Evolutionary conservation across 2,888 invertebrate species (phyloP).

Genomic region (Rapana venosa): DNA sequence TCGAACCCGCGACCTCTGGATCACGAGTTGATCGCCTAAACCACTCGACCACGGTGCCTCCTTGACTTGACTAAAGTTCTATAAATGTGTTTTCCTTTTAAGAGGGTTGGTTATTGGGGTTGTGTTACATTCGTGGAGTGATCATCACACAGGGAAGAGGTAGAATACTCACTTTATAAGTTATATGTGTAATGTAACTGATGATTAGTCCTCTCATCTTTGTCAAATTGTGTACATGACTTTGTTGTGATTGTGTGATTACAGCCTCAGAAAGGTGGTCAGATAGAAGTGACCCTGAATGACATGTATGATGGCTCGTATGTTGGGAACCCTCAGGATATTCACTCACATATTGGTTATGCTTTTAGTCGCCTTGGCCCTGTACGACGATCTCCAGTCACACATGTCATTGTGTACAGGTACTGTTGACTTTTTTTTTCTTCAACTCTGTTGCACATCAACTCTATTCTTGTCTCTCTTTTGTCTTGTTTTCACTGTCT

Average conservation of each 20-base stretch:
- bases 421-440: slow-evolving; percentile 48
- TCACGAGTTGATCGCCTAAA: no score
- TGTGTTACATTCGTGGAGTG: no score
- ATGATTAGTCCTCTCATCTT: no score
- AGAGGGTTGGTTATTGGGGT: no score
- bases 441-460: not conserved
- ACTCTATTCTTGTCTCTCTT: not conserved
- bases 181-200: no score
- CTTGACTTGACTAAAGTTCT: no score
- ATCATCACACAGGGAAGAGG: no score
- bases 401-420: slow-evolving; percentile 88
- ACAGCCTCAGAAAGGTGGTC: slow-evolving; percentile 82
- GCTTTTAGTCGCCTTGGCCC: slow-evolving; percentile 86
- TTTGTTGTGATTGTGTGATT: slow-evolving; percentile 17
- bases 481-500: not conserved
- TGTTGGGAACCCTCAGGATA: slow-evolving; percentile 88
- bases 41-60: no score
- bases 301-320: slow-evolving; percentile 97
- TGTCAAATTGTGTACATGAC: no score
- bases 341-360: slow-evolving; percentile 80
- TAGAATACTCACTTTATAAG: no score
- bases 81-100: no score
- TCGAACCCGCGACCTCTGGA: no score
- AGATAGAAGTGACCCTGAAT: slow-evolving; percentile 96
- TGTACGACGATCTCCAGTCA: slow-evolving; percentile 86